Evolutionary conservation across 1,140 invertebrate species (phyloP), one percentile per base, ranked within the genome.

Genomic region (Drosophila novamexicana): DNA sequence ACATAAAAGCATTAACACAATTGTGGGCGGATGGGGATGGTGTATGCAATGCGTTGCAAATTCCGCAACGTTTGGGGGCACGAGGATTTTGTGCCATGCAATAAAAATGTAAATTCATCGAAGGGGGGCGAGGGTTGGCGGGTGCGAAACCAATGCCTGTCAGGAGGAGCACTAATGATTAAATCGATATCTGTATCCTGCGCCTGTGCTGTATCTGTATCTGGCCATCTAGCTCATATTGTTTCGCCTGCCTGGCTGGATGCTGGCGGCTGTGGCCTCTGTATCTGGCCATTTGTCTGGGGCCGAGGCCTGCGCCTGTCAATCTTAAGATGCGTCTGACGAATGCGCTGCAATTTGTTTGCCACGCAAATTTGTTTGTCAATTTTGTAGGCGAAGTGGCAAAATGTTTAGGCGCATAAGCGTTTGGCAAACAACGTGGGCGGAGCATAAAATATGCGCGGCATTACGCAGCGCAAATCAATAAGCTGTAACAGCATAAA

Each of bases 71-170:
- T 29, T 49, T 49, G 22, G 22, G 29, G 34, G 32, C 14, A 37
- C 59, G 70, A 57, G 49, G 49, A 72, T 56, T 80, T 42, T 57
- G 62, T 29, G 52, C 58, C 50, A 18, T 67, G 83, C 63, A 86
- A 86, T 83, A 82, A 88, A 83, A 86, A 88, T 86, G 83, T 81
- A 88, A 86, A 86, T 86, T 86, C 83, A 88, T 77, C 12, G 44
- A 52, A 4, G 16, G 32, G 12, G 52, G 22, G 4, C 22, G 22
- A 4, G 22, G 22, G 45, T 7, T 7, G 22, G 32, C 4, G 8
- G 18, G 12, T 18, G 14, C 63, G 49, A 44, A 39, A 34, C 18
- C 45, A 71, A 49, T 54, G 66, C 12, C 74, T 61, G 75, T 57
- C 69, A 64, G 74, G 61, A 39, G 40, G 47, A 37, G 45, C 71